Conservation (phyloP, 37 sponge, comb jelly and placozoan genomes). For the Aplysina aerophoba region DNA sequence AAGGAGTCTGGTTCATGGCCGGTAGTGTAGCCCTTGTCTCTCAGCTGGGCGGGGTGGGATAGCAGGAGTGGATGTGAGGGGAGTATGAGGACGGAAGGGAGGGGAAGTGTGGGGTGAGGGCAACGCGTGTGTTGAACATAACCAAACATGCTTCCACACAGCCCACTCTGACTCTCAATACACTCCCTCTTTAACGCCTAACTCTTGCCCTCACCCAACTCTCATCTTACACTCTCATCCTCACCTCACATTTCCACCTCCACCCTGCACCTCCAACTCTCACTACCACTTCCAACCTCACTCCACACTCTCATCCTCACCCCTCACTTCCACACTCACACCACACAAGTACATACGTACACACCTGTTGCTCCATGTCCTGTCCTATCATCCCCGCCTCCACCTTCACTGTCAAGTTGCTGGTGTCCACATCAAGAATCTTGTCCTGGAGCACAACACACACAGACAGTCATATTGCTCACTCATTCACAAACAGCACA, state of each 20-base stretch:
- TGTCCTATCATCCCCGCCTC: constrained; percentile 94
- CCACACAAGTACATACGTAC: too few species aligned
- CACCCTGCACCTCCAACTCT: too few species aligned
- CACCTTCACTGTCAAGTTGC: constrained; percentile 84
- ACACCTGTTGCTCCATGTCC: constrained; percentile 88
- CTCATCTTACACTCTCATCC: too few species aligned
- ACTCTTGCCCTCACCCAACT: too few species aligned
- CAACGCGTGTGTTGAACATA: neutral
- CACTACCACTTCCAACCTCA: too few species aligned
- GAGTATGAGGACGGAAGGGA: neutral
- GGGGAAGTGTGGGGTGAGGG: neutral
- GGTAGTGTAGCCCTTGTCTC: constrained; percentile 73
- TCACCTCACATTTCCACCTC: too few species aligned
- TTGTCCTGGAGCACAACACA: constrained; percentile 41
- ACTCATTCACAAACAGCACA: too few species aligned
- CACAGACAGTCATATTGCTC: neutral
- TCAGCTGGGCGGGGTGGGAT: constrained; percentile 53
- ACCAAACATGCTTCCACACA: neutral
- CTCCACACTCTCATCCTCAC: too few species aligned
- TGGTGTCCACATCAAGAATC: constrained; percentile 90
- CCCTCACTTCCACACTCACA: too few species aligned
- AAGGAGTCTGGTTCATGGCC: constrained; percentile 97
- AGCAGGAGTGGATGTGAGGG: neutral
- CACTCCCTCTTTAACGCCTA: too few species aligned
- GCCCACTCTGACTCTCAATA: too few species aligned